Evolutionary conservation across 2,888 invertebrate genomes (phyloP).

Genomic region (Drosophila longiperda): DNA sequence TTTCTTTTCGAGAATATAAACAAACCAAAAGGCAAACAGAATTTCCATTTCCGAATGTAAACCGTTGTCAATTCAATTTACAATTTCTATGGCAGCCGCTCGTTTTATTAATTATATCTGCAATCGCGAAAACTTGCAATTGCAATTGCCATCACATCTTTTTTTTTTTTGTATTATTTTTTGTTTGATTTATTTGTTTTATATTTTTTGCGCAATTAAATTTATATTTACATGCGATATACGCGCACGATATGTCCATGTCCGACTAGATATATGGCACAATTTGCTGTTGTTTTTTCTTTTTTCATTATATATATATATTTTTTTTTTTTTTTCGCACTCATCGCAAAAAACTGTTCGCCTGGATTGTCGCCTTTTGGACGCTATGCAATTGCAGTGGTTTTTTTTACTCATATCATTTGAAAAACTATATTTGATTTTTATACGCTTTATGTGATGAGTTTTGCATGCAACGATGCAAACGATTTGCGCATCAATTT

Average conservation of each 20-base stretch:
- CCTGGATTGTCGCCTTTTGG: constrained; percentile 2
- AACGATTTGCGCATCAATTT: constrained; percentile 53
- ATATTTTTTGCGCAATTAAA: constrained; percentile 73
- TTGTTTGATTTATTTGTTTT: constrained; percentile 49
- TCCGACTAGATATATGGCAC: constrained; percentile 58
- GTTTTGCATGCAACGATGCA: constrained; percentile 36
- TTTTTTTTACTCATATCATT: constrained; percentile 22
- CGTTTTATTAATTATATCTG: constrained; percentile 61
- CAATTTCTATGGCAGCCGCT: constrained; percentile 54
- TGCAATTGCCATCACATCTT: constrained; percentile 25
- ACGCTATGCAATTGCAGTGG: constrained; percentile 25
- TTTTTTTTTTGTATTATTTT: constrained; percentile 7
- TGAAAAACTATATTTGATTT: constrained; percentile 55
- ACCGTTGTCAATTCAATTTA: constrained; percentile 59
- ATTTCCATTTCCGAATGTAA: constrained; percentile 6
- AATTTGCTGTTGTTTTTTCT: constrained; percentile 31
- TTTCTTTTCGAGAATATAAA: constrained; percentile 1
- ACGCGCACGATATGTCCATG: constrained; percentile 42
- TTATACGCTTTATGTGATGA: constrained; percentile 44
- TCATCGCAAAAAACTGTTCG: background rate
- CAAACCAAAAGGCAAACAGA: constrained; percentile 10
- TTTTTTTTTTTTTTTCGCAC: background rate
- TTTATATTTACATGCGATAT: constrained; percentile 69
- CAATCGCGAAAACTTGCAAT: constrained; percentile 40
- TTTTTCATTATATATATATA: constrained; percentile 7